Base-by-base conservation (phyloP, 2,888 invertebrate species). In the Ariolimax columbianus region DNA sequence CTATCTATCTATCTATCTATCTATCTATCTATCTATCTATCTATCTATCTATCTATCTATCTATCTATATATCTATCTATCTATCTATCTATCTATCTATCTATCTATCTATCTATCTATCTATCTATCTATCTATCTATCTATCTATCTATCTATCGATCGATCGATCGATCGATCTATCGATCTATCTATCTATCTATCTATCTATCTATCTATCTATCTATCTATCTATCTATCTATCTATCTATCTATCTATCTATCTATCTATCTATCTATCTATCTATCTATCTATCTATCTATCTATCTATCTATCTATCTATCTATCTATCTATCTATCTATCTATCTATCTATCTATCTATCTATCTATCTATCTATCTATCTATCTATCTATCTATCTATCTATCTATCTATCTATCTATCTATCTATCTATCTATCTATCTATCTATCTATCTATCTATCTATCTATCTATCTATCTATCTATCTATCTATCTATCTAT, bases 11-110 rank as follows among this genome's bases (percentile, higher is more conserved):
- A 47, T 47, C 47, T 47, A 47, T 47, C 47, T 47, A 63, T 63
- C 63, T 63, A 63, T 63, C 63, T 63, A 63, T 63, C 63, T 63
- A 63, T 63, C 63, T 63, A 63, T 63, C 63, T 63, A 63, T 63
- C 63, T n/a, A n/a, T 63, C 63, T 63, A 63, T 63, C 63, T 63
- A n/a, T 63, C 63, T 63, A 63, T n/a, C 63, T 63, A 63, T n/a
- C 63, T 63, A 63, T n/a, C 63, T 63, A n/a, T n/a, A 9, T 63
- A 63, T n/a, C 63, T 63, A 63, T 19, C 47, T 63, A 63, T n/a
- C n/a, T n/a, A 63, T 63, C 63, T 63, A 63, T n/a, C 63, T 63
- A 63, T n/a, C 63, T 63, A 63, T n/a, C 63, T 63, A n/a, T n/a
- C 63, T 63, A 63, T n/a, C 63, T 63, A 63, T 19, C 47, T 63